Conservation (phyloP, 2,888 invertebrate species). For the Rhodophaea formosa region DNA sequence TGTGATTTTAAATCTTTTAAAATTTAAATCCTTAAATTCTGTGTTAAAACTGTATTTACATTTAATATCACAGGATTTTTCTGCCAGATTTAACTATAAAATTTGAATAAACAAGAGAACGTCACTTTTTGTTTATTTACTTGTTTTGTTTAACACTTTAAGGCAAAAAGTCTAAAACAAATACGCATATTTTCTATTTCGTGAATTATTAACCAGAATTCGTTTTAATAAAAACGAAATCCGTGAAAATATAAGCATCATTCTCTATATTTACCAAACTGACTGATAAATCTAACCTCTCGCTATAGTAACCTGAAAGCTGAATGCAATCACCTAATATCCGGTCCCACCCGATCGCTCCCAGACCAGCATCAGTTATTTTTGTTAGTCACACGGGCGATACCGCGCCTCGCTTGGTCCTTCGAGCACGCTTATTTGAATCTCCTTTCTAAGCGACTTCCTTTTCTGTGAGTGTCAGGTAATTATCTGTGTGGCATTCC, state of each 20-base stretch:
- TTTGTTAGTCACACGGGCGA: slow-evolving; percentile 47
- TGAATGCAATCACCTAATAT: slow-evolving; percentile 61
- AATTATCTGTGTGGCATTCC: slow-evolving; percentile 82
- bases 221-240: neutral
- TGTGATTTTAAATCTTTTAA: no score
- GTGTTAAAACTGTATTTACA: no score
- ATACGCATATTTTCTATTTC: no score
- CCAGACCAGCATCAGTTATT: slow-evolving; percentile 64
- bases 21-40: no score
- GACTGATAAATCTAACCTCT: neutral
- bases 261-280: neutral
- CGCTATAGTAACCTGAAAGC: slow-evolving; percentile 30
- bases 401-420: slow-evolving; percentile 57
- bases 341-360: slow-evolving; percentile 54
- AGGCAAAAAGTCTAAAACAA: no score
- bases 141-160: no score
- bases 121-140: no score
- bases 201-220: no score
- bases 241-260: neutral
- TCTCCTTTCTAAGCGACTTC: slow-evolving; percentile 75
- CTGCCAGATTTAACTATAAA: no score
- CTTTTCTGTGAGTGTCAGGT: slow-evolving; percentile 82
- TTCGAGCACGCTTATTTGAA: slow-evolving; percentile 77
- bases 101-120: no score
- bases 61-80: no score